Percentiles rank a stretch among this genome's conserved stretches.
These are phyloP conservation scores for Nomada fabriciana DNA, from an alignment of 2,888 invertebrate genomes.

Conservation along the genomic window DNA sequence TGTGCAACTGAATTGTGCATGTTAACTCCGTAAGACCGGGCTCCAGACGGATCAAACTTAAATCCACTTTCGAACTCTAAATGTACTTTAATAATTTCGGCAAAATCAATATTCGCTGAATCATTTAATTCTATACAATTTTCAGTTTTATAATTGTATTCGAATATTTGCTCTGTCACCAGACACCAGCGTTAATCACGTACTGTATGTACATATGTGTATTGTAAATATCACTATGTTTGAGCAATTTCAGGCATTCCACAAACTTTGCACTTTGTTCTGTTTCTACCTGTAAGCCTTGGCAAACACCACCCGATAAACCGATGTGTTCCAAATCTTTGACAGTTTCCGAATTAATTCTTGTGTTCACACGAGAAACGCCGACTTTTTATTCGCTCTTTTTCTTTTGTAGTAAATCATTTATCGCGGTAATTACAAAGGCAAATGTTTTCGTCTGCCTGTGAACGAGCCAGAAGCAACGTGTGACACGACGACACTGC, in stretches of 20 bases:
- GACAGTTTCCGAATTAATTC: not conserved
- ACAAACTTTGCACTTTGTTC: not conserved
- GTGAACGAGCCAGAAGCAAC: too few species aligned
- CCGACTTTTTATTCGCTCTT: not conserved
- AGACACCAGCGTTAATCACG: not conserved
- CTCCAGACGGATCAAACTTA: too few species aligned
- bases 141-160: too few species aligned
- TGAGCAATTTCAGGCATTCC: not conserved
- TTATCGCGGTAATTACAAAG: slow-evolving; percentile 5
- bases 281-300: not conserved
- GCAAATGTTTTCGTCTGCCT: slow-evolving; percentile 27
- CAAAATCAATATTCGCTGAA: not conserved
- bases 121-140: not conserved
- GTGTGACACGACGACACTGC: not conserved
- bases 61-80: too few species aligned
- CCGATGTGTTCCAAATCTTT: not conserved
- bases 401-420: not conserved
- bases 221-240: not conserved
- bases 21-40: too few species aligned
- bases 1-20: not conserved
- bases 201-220: not conserved
- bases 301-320: not conserved
- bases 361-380: not conserved
- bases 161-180: too few species aligned
- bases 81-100: not conserved